Percentiles rank a stretch among this genome's conserved stretches.
phyloP scores from a whole-genome alignment of 2,797 vertebrate species.

The Gymnopithys bicolor region DNA sequence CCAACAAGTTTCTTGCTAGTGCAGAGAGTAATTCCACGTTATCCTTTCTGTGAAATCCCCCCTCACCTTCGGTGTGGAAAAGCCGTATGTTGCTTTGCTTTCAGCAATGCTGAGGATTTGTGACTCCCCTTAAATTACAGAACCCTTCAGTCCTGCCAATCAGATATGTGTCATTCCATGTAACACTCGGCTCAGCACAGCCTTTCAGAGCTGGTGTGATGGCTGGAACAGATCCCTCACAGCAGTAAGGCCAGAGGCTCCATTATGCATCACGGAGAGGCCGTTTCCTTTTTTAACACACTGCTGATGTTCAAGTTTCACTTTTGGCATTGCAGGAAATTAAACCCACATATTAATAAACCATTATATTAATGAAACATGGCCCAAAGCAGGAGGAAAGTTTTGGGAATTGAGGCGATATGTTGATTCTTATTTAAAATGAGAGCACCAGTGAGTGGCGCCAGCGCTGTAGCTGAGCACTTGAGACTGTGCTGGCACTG shows the following conservation, averaged over 20 bases:
- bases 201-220: neutral
- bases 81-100: neutral
- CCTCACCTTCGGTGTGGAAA: neutral
- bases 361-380: neutral
- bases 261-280: fast-evolving
- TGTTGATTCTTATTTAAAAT: neutral
- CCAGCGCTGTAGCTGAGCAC: neutral
- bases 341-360: neutral
- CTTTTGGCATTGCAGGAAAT: neutral
- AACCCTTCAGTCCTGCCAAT: neutral
- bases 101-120: neutral
- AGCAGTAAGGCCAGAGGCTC: neutral
- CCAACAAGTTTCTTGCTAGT: neutral
- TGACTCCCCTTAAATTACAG: neutral
- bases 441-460: neutral
- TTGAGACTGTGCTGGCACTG: neutral
- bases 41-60: neutral
- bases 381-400: neutral
- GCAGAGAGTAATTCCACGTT: neutral
- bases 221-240: fast-evolving
- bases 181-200: neutral
- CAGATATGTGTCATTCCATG: neutral
- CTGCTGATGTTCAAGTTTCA: neutral
- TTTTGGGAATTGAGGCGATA: neutral
- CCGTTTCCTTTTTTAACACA: neutral